Evolutionary conservation across 2,888 invertebrate genomes (phyloP), one percentile per base, ranked within the genome.

Genomic region (Dinocampus coccinellae): DNA sequence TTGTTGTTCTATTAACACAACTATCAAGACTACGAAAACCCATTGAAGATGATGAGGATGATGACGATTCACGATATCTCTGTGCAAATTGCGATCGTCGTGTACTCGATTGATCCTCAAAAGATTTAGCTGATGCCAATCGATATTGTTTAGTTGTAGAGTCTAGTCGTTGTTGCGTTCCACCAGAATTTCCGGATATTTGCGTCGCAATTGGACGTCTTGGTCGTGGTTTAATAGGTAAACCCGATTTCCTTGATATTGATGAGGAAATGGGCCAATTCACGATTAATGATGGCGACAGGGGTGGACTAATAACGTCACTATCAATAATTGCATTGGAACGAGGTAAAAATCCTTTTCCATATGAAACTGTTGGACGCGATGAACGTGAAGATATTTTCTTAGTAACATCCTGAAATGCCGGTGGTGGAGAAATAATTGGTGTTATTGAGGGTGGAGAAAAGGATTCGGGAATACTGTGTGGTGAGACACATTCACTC

Each of bases 341-440:
- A 53, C 90, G 87, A 0, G 90, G 90, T 34, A 90, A 75, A 76
- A 90, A 90, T 1, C 89, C 84, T 79, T 89, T 90, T 0, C 88
- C 88, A 74, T 89, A 89, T 80, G 76, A 77, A 81, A 87, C 72
- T 73, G 79, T 64, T 0, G 77, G 60, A 29, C 82, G 81, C 10
- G 79, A 77, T 3, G 80, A 74, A 69, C 80, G 79, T n/a, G 78
- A 76, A 58, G 73, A 16, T 7, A 47, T 80, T 26, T 74, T 77
- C 61, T 76, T 79, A 0, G 85, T 81, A 77, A 88, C 87, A 77
- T 92, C 92, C 82, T 93, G 92, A 82, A 93, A 93, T 10, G 92
- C 92, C 10, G 92, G 92, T 0, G 92, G 92, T 10, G 92, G 92
- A 16, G 92, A 92, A 60, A 93, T 90, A 72, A 93, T 93, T 7